These are phyloP conservation scores for Mythimna loreyi DNA, from an alignment of 2,888 invertebrate species.

Conservation along the genomic window DNA sequence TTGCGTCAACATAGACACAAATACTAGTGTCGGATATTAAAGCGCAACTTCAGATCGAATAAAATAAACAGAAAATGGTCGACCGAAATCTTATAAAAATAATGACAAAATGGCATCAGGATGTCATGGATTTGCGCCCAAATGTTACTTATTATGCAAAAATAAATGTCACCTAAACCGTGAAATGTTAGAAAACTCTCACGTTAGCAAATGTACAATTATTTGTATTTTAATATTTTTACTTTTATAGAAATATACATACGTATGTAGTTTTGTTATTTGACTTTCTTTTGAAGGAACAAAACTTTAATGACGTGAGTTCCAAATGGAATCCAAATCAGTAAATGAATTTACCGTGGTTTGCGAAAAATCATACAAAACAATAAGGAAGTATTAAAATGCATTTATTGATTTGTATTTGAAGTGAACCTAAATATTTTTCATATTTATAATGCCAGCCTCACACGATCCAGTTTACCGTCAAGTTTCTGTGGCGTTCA, in stretches of 20 bases:
- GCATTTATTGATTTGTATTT: not conserved
- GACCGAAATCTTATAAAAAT: too few relatives aligned
- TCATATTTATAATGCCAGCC: not conserved
- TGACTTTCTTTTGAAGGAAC: not conserved
- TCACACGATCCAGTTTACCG: too few relatives aligned
- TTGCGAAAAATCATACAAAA: too few relatives aligned
- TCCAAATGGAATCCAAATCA: not conserved
- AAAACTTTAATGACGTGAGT: not conserved
- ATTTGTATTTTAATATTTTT: not conserved
- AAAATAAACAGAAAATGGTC: too few relatives aligned
- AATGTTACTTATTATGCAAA: not conserved
- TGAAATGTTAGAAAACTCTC: conserved; percentile 14
- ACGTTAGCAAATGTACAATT: not conserved
- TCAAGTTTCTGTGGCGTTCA: too few relatives aligned
- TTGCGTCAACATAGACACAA: too few relatives aligned
- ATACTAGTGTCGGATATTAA: too few relatives aligned
- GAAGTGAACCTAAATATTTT: not conserved
- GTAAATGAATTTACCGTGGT: not conserved
- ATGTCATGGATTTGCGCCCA: too few relatives aligned
- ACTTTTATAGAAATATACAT: not conserved
- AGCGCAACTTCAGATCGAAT: too few relatives aligned
- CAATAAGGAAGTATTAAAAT: too few relatives aligned
- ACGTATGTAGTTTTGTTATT: not conserved
- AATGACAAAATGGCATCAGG: too few relatives aligned
- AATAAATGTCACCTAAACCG: conserved; percentile 10